phyloP scores from a whole-genome alignment of 2,888 invertebrate species.

The Elmis aenea region DNA sequence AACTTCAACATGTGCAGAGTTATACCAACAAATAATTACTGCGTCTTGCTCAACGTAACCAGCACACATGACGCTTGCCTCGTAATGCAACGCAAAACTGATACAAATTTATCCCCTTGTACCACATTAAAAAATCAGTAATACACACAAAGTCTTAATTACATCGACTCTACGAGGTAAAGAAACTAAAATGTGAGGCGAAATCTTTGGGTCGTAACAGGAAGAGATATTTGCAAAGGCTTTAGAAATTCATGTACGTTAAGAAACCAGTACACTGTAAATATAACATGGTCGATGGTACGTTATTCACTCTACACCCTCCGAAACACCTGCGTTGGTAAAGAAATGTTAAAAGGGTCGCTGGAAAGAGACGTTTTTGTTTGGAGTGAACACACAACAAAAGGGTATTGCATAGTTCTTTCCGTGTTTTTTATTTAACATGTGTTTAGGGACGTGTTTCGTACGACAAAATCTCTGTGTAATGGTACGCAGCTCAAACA shows the following conservation, averaged over 20 bases:
- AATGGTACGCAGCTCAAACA: constrained; percentile 11
- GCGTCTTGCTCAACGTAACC: constrained; percentile 6
- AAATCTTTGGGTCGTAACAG: constrained; percentile 1
- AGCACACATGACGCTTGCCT: not conserved
- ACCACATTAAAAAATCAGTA: constrained; percentile 8
- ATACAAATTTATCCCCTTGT: constrained; percentile 3
- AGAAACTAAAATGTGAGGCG: constrained; percentile 2
- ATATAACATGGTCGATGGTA: constrained; percentile 8
- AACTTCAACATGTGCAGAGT: constrained; percentile 39
- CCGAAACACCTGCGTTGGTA: constrained; percentile 14
- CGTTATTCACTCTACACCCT: constrained; percentile 15
- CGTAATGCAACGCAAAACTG: constrained; percentile 8
- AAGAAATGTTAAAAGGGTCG: constrained; percentile 15
- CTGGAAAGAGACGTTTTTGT: constrained; percentile 16
- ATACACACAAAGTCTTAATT: constrained; percentile 5
- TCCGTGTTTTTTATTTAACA: constrained; percentile 5
- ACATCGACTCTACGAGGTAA: constrained; percentile 1
- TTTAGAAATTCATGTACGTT: not conserved
- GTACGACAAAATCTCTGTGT: constrained; percentile 6
- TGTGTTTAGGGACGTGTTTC: constrained; percentile 2
- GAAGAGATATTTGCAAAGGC: not conserved
- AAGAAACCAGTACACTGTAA: constrained; percentile 8
- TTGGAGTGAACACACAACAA: constrained; percentile 16
- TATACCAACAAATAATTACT: constrained; percentile 35
- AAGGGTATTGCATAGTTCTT: constrained; percentile 8